Percentiles rank a stretch among this genome's conserved stretches.
These are phyloP conservation scores for Bombus turneri DNA, from an alignment of 1,140 invertebrate species.

Conservation along the genomic window DNA sequence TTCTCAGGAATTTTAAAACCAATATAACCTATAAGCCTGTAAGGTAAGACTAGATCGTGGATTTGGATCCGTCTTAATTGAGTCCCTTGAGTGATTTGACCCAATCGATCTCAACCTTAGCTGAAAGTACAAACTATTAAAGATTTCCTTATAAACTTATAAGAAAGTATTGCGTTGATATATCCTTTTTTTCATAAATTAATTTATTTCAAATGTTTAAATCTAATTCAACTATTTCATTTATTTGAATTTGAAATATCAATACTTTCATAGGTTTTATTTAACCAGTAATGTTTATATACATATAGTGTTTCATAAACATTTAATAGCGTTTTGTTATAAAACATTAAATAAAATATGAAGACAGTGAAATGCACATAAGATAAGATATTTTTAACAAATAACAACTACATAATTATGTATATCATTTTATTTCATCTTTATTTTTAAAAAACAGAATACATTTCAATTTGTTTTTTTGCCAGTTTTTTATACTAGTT, in stretches of 20 bases:
- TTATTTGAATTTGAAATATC: background rate
- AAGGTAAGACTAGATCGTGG: background rate
- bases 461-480: background rate
- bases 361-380: background rate
- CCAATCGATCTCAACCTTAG: background rate
- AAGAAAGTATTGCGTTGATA: too few species aligned
- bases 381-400: background rate
- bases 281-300: too few species aligned
- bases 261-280: background rate
- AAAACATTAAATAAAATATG: background rate
- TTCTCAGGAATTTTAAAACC: background rate
- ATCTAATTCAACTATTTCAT: background rate
- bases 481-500: too few species aligned
- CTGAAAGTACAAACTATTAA: too few species aligned
- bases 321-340: background rate
- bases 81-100: background rate
- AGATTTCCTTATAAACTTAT: too few species aligned
- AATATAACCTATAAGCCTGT: slow-evolving; percentile 14
- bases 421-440: background rate
- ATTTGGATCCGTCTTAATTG: background rate
- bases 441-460: background rate
- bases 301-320: background rate
- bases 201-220: background rate
- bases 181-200: background rate
- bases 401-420: background rate